phyloP scores from a whole-genome alignment of 2,797 vertebrate species.

The Cygnus olor region DNA sequence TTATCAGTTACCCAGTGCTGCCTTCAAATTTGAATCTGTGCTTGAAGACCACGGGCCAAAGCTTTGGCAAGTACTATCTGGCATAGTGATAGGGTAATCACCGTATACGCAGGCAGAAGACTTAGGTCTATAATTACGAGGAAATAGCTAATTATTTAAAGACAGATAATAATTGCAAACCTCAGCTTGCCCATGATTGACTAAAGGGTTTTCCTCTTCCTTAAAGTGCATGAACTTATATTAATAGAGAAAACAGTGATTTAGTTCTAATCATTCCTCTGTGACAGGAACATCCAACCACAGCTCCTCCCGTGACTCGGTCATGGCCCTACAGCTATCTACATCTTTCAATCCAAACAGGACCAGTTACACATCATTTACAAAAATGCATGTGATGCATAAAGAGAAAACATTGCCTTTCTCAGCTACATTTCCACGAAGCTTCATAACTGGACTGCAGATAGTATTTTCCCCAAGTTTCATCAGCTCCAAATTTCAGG shows the following conservation, averaged over 20 bases:
- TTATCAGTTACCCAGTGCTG: neutral
- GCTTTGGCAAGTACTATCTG: neutral
- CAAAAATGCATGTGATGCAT: neutral
- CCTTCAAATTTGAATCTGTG: neutral
- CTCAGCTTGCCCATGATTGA: neutral
- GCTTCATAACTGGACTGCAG: neutral
- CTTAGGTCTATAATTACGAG: neutral
- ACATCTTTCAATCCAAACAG: neutral
- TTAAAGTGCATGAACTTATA: neutral
- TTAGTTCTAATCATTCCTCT: neutral
- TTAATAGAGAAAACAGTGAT: neutral
- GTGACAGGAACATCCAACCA: neutral
- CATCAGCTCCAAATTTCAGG: neutral
- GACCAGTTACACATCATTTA: neutral
- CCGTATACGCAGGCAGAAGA: neutral
- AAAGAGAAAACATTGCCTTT: neutral
- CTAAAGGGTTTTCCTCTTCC: neutral
- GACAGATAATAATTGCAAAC: neutral
- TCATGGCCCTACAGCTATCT: neutral
- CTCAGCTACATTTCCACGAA: neutral
- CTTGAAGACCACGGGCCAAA: neutral
- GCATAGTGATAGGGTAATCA: neutral
- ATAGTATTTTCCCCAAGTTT: neutral
- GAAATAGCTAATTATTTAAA: neutral
- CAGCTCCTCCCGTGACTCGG: fast-evolving